Percentiles rank a stretch among this genome's conserved stretches.
Conservation (phyloP, 92 coral and sea anemone species). For the Porites divaricata region DNA sequence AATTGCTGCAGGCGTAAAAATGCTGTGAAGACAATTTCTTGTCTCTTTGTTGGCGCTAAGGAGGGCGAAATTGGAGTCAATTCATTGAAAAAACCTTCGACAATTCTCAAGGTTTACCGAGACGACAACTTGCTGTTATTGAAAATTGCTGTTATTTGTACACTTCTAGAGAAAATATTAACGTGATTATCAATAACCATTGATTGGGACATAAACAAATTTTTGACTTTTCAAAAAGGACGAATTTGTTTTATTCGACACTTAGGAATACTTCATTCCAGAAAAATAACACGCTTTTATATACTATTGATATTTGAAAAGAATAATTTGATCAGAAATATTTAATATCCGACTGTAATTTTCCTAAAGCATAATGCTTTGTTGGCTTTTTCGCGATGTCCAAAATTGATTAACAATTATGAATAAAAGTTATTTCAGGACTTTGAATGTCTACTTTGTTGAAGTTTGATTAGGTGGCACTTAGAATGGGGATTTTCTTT, state of each 20-base stretch:
- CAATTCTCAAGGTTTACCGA: neutral
- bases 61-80: no score
- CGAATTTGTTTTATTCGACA: neutral
- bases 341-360: slow-evolving; percentile 11
- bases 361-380: neutral
- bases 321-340: neutral
- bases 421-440: slow-evolving; percentile 7
- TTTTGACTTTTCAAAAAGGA: neutral
- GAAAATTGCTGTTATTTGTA: neutral
- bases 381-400: neutral
- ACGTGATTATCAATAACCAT: no score
- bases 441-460: neutral
- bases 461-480: neutral
- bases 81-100: neutral
- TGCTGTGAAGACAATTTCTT: neutral
- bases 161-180: neutral
- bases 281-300: neutral
- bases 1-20: no score
- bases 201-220: no score
- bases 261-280: neutral
- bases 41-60: neutral
- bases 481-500: no score
- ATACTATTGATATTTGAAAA: neutral
- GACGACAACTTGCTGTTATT: no score
- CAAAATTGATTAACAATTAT: neutral